Base-by-base conservation (phyloP, 2,888 invertebrate species). In the Patella depressa region DNA sequence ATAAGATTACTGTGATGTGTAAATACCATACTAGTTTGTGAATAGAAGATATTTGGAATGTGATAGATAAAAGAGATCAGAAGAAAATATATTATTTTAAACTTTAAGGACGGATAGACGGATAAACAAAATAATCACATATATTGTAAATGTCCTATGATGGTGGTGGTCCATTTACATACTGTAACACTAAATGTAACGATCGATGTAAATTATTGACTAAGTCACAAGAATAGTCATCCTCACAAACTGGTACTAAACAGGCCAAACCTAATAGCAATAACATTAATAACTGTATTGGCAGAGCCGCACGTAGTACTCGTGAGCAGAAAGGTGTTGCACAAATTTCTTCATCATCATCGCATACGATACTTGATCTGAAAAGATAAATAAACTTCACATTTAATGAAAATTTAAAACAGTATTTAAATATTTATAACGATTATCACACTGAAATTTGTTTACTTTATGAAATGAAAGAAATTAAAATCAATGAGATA, bases 81-180 rank as follows among this genome's bases (percentile, higher is more conserved):
- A 45, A 45, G 45, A 45, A 72, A 19, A 53, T 15, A 54, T 72
- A 53, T 19, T 72, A 72, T 29, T 17, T 54, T 4, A 55, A 55
- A 72, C 72, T 24, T 5, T 2, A 54, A 65, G 24, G n/a, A 65
- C n/a, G 69, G 24, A 57, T 12, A 57, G 65, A 57, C 59, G 15
- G 57, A 74, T 74, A 19, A 57, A 19, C 45, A n/a, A 17, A 57
- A 74, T 7, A 57, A 11, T 19, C 24, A 24, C 11, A 15, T 92
- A 15, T 92, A 45, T 45, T 9, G 7, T 45, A 45, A 45, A 45
- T 45, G 45, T 45, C 1, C 65, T 95, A 97, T 80, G 96, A 94
- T 75, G 98, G 98, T 79, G 98, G 98, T 73, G 97, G 97, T 82
- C 98, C 98, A 91, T 98, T 95, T 34, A 96, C 96, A 93, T 97